Percentiles rank a stretch among this genome's conserved stretches.
Evolutionary conservation across 2,113 vertebrate species (phyloP).

Genomic region (Mixornis gularis): DNA sequence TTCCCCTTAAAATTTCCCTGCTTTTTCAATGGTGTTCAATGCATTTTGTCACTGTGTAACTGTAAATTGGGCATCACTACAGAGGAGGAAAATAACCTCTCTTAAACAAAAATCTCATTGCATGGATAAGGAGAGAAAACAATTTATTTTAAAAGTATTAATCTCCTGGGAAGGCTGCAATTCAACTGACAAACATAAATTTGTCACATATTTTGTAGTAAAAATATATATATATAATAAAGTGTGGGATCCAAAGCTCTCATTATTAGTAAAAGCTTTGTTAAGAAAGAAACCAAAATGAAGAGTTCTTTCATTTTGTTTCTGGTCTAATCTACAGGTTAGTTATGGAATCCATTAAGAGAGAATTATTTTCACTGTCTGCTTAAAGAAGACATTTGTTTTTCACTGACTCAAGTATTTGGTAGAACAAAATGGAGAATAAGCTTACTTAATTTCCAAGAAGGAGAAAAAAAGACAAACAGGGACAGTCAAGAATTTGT

Average conservation of each 20-base stretch:
- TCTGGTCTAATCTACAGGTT: not conserved
- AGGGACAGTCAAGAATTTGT: not conserved
- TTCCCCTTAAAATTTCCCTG: not conserved
- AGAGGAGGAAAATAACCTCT: not conserved
- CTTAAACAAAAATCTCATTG: not conserved
- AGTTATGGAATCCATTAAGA: not conserved
- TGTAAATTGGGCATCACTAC: not conserved
- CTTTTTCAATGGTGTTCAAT: not conserved
- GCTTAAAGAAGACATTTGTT: not conserved
- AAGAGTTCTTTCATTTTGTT: not conserved
- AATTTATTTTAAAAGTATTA: not conserved
- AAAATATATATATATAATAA: not conserved
- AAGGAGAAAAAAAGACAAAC: not conserved
- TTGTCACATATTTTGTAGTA: not conserved
- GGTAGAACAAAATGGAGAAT: not conserved
- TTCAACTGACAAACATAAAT: not conserved
- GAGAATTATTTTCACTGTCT: not conserved
- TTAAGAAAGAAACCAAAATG: not conserved
- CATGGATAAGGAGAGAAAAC: not conserved
- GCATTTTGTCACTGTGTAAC: not conserved
- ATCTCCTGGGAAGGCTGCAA: not conserved
- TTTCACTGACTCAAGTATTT: not conserved
- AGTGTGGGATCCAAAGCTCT: not conserved
- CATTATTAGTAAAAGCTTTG: not conserved
- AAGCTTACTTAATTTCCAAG: not conserved